Base-by-base conservation (phyloP, 2,797 vertebrate genomes). In the Capromys pilorides region DNA sequence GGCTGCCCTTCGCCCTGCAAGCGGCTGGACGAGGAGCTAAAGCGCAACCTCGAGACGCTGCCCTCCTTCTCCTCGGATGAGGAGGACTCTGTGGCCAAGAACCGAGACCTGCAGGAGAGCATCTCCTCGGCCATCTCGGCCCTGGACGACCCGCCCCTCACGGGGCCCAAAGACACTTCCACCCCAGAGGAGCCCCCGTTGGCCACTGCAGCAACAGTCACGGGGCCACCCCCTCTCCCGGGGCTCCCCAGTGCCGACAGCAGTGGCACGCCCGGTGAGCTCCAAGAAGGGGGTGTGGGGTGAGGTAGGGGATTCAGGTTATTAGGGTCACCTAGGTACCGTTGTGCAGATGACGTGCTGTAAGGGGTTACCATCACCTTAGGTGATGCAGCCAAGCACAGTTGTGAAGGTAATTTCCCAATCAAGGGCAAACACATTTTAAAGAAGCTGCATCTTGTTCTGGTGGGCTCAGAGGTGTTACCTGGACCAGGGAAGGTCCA, bases 21-120 rank as follows among this genome's bases (percentile, higher is more conserved):
- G 95, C 98, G 99, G 11, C 97, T 99, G 91, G 99, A 99, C 0
- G 99, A 99, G 61, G 99, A 99, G 96, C 98, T 99, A 64, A 99
- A 99, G 97, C 98, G 99, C 73, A 99, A 99, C 97, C 98, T 99
- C 80, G 99, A 99, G 98, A 99, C 99, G 0, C 97, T 99, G 81
- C 99, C 99, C 0, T 99, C 99, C 0, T 99, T 99, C 97, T 99
- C 99, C 4, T 99, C 99, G 0, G 99, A 99, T 0, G 99, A 99
- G 97, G 99, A 99, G 88, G 99, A 99, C 97, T 99, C 99, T 0
- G 99, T 99, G 0, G 99, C 99, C 95, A 99, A 99, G 98, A 99
- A 99, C 97, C 99, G 99, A 97, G 99, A 99, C 96, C 98, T 99
- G 41, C 99, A 99, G 97, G 99, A 99, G 97, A 99, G 99, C 98